phyloP scores from a whole-genome alignment of 2,113 vertebrate species.

The Cavia porcellus region DNA sequence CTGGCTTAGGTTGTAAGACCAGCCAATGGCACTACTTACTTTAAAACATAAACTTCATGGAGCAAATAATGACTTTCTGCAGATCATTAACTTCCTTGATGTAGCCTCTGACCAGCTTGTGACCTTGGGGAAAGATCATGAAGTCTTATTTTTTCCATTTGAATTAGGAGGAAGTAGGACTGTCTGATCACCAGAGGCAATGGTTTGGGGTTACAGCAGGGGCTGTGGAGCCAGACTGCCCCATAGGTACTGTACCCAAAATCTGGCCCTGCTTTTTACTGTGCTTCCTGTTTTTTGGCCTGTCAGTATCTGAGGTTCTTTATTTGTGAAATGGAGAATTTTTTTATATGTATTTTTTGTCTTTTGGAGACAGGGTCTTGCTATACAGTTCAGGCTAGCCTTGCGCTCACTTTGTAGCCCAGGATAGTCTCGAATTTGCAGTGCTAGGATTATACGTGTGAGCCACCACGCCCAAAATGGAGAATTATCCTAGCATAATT shows the following conservation, averaged over 20 bases:
- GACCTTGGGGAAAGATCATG: constrained; percentile 78
- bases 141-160: constrained; percentile 48
- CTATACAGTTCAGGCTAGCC: no score
- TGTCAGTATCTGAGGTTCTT: neutral
- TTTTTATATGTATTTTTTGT: neutral
- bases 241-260: neutral
- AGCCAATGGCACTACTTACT: constrained; percentile 67
- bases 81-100: constrained; percentile 81
- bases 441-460: no score
- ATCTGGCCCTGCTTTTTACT: neutral
- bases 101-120: constrained; percentile 77
- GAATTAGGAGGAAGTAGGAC: constrained; percentile 39
- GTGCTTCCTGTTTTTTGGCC: neutral
- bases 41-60: constrained; percentile 77
- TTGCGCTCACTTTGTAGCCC: no score
- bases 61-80: constrained; percentile 83
- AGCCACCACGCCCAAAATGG: neutral
- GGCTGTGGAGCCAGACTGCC: neutral
- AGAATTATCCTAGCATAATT: neutral
- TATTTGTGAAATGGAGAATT: neutral
- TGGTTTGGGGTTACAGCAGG: neutral
- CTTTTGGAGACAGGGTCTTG: no score
- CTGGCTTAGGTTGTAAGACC: constrained; percentile 68
- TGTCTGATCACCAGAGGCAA: constrained; percentile 44
- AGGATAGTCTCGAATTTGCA: no score